Evolutionary conservation across 2,888 invertebrate genomes (phyloP), one percentile per base, ranked within the genome.

Genomic region (Oscheius sp.): DNA sequence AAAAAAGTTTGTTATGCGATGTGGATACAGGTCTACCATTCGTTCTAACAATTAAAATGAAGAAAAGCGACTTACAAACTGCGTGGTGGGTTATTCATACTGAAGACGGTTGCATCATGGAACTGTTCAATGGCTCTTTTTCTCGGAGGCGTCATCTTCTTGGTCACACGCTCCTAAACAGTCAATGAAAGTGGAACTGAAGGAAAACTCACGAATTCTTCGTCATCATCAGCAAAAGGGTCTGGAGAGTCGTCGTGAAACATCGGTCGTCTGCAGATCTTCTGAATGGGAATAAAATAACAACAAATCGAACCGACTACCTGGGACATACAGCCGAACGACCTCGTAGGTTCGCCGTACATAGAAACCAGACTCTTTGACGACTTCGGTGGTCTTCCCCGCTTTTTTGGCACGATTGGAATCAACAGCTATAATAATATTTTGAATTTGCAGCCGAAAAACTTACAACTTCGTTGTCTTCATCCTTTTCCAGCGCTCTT

Each of bases 201-300:
- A 42, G 7, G 42, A 42, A 42, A 42, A 42, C 42, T 7, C 3
- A 42, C 63, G 29, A 63, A 63, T 50, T 63, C 63, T 48, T 48
- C 48, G 29, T 63, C 63, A 29, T 63, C 63, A 29, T 42, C 63
- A 10, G 13, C 63, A 33, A 63, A 63, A 1, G 63, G 63, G 48
- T 63, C 63, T 10, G 63, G 63, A 63, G 63, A 47, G 21, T 63
- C 47, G 7, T 7, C 21, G 2, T 29, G 13, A n/a, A 47, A n/a
- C 3, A 5, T 47, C 2, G 63, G 47, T 9, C 48, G 47, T 48
- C 48, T 63, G 21, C 47, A 63, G 29, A 50, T 63, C 48, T 63
- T 63, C 53, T 53, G 29, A 53, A 53, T 9, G 3, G 53, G 10
- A 29, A 53, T 9, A 53, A 53, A 21, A 2, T 53, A 21, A 9